Conservation (phyloP, 2,797 vertebrate genomes). For the Vipera latastei region DNA sequence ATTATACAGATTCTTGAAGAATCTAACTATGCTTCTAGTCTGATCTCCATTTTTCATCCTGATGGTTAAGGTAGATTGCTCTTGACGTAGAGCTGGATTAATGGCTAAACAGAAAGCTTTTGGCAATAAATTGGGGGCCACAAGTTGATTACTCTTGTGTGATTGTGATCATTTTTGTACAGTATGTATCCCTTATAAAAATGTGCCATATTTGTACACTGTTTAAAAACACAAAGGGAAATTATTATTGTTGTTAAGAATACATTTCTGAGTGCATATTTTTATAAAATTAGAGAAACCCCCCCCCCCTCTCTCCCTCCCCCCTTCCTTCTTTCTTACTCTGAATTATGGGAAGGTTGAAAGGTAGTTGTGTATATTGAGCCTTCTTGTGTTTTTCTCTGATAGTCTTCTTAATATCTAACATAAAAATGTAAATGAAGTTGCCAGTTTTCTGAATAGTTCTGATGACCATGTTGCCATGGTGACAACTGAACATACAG, state of each 20-base stretch:
- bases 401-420: slow-evolving; percentile 55
- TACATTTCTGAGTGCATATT: background rate
- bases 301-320: background rate
- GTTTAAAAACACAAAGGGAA: background rate
- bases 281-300: background rate
- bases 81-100: background rate
- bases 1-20: background rate
- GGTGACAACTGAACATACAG: slow-evolving; percentile 63
- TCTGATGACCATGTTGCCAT: slow-evolving; percentile 70
- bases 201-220: background rate
- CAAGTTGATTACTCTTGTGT: background rate
- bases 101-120: background rate
- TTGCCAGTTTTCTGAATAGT: slow-evolving; percentile 53
- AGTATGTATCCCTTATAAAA: background rate
- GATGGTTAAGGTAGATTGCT: background rate
- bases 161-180: background rate
- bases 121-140: background rate
- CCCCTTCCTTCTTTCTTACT: slow-evolving; percentile 14
- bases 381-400: slow-evolving; percentile 44
- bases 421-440: slow-evolving; percentile 68
- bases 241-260: background rate
- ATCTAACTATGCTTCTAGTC: background rate
- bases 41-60: background rate
- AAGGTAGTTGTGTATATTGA: slow-evolving; percentile 27
- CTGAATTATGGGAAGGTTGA: slow-evolving; percentile 35